Base-by-base conservation (phyloP, 1,140 invertebrate genomes). In the Ectropis grisescens region DNA sequence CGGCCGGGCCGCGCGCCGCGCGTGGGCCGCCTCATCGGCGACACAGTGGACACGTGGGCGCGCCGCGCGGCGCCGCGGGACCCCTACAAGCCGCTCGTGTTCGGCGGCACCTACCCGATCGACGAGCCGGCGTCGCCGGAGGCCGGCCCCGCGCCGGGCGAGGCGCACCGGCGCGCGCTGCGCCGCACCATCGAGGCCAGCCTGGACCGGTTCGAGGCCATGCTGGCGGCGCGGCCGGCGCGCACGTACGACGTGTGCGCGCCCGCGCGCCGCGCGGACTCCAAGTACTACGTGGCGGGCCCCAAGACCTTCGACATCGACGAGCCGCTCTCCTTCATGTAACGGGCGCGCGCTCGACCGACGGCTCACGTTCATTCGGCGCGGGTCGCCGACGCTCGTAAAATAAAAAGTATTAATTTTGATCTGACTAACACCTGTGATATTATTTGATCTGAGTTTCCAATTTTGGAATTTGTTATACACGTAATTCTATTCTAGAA, bases 51-150 rank as follows among this genome's bases (percentile, higher is more conserved):
- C 53, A 79, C 84, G 11, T 88, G 87, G 86, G 65, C 72, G 34
- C 78, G 36, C 47, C 49, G 13, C 49, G 69, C 23, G 34, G 62
- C 11, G 52, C 12, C 26, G 55, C 44, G 31, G 37, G 41, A 38
- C 26, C 23, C 67, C 7, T 87, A 84, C 45, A 87, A 88, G 57
- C 88, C 90, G 12, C 69, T 92, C 0, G 84, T 93, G 23, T 93
- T 93, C 59, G 91, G 91, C 32, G 91, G 92, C 16, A 94, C 92
- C 3, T 94, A 87, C 82, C 91, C 91, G 1, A 93, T 93, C 28
- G 91, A 93, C 60, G 81, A 85, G 46, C 90, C 91, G 2, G 37
- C 29, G 9, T 32, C 35, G 2, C 11, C 37, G n/a, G 31, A 29
- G 11, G 22, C 19, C 11, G n/a, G n/a, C n/a, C n/a, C n/a, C n/a